Percentiles rank a stretch among this genome's conserved stretches.
Evolutionary conservation across 2,113 vertebrate species (phyloP).

Genomic region (Gymnogyps californianus): DNA sequence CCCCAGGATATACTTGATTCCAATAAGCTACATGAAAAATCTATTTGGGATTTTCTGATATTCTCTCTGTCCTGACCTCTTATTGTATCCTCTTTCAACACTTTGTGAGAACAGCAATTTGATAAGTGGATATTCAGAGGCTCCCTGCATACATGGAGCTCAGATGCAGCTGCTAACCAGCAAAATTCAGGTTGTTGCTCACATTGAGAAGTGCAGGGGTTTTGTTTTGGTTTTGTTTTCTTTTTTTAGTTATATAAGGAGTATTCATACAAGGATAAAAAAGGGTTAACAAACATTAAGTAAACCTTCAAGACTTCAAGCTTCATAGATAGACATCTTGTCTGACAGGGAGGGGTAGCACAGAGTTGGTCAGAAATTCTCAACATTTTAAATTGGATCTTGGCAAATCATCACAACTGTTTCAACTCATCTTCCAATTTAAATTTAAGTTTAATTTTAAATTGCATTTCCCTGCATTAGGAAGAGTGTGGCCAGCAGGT

Average conservation of each 20-base stretch:
- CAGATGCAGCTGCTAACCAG: neutral
- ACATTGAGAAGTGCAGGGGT: neutral
- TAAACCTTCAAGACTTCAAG: neutral
- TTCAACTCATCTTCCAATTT: neutral
- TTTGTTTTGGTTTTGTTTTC: neutral
- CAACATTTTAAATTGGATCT: neutral
- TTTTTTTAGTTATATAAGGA: neutral
- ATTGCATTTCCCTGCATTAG: neutral
- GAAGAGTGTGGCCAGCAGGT: neutral
- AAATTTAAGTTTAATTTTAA: neutral
- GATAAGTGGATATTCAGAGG: neutral
- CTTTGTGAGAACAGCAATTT: neutral
- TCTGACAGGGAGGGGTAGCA: neutral
- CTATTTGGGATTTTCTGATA: constrained; percentile 48
- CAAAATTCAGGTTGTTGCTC: neutral
- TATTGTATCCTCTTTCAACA: neutral
- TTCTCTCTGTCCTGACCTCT: constrained; percentile 27
- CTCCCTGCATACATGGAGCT: neutral
- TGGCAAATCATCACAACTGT: neutral
- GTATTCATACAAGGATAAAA: neutral
- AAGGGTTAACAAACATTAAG: neutral
- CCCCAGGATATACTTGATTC: constrained; percentile 27
- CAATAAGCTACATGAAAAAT: constrained; percentile 44
- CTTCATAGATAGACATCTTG: neutral
- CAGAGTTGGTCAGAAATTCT: neutral